A percentile compares a stretch with the other conserved stretches of the same genome.
Evolutionary conservation across 2,797 vertebrate species (phyloP).

Genomic region (Lepus oiostolus): DNA sequence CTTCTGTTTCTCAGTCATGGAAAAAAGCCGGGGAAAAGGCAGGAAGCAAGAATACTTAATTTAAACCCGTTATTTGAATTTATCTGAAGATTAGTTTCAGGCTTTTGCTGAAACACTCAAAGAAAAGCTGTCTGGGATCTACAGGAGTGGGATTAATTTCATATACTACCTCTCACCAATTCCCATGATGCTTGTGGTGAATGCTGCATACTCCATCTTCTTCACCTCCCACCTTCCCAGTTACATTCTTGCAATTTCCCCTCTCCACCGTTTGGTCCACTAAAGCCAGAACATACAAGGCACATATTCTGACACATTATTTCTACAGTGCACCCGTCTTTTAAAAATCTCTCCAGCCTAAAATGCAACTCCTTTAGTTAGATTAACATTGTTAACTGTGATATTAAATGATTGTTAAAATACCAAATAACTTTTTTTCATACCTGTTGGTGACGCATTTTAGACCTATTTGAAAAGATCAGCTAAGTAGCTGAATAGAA

Average conservation of each 20-base stretch:
- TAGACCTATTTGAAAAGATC: conserved; percentile 57
- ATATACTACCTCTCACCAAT: conserved; percentile 65
- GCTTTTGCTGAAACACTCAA: conserved; percentile 65
- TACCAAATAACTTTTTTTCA: conserved; percentile 65
- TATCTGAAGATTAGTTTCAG: conserved; percentile 66
- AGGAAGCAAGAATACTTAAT: conserved; percentile 64
- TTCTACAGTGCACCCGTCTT: conserved; percentile 41
- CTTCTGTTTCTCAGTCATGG: conserved; percentile 43
- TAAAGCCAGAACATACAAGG: conserved; percentile 61
- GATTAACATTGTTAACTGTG: conserved; percentile 51
- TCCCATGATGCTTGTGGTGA: conserved; percentile 62
- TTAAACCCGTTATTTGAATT: conserved; percentile 71
- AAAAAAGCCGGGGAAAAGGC: conserved; percentile 43
- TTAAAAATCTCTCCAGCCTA: conserved; percentile 68
- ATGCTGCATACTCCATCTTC: conserved; percentile 78
- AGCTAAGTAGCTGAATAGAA: conserved; percentile 44
- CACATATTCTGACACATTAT: conserved; percentile 50
- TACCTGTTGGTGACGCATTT: conserved; percentile 76
- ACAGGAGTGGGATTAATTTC: conserved; percentile 66
- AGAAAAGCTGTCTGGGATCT: conserved; percentile 56
- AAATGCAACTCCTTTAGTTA: conserved; percentile 68
- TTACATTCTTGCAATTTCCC: conserved; percentile 48
- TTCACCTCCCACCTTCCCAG: conserved; percentile 63
- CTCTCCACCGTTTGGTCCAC: conserved; percentile 31
- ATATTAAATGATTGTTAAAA: conserved; percentile 62